A percentile compares a stretch with the other conserved stretches of the same genome.
These are phyloP conservation scores for Acanthococcus lagerstroemiae DNA, from an alignment of 2,888 invertebrate genomes.

Conservation along the genomic window DNA sequence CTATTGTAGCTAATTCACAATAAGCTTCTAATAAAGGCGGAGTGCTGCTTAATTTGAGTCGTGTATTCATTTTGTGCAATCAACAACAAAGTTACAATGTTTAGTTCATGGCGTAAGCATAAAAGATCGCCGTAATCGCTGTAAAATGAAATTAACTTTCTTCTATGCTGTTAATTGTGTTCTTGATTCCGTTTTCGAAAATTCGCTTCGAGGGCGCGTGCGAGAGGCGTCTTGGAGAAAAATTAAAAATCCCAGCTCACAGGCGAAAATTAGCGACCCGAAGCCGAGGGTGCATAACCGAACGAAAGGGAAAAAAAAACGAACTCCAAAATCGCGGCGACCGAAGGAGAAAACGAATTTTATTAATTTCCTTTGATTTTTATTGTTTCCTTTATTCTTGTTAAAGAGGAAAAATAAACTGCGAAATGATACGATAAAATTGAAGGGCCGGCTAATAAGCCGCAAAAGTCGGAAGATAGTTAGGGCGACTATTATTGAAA, in stretches of 20 bases:
- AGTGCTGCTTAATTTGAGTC: slow-evolving; percentile 30
- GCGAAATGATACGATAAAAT: slow-evolving; percentile 17
- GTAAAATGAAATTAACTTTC: slow-evolving; percentile 28
- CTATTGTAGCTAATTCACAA: slow-evolving; percentile 31
- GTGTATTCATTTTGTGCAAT: slow-evolving; percentile 30
- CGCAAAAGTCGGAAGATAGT: slow-evolving; percentile 25
- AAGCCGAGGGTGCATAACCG: neutral
- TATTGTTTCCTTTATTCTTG: slow-evolving; percentile 26
- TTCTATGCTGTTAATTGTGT: slow-evolving; percentile 25
- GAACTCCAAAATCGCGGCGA: no score
- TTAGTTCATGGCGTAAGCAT: slow-evolving; percentile 25
- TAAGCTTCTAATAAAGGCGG: slow-evolving; percentile 30
- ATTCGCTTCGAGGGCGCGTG: neutral
- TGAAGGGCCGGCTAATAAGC: slow-evolving; percentile 25
- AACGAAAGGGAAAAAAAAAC: neutral
- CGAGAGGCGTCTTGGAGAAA: no score
- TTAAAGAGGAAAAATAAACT: slow-evolving; percentile 20
- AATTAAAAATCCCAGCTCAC: neutral
- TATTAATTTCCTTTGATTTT: slow-evolving; percentile 26
- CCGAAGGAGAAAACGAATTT: slow-evolving; percentile 5
- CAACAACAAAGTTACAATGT: slow-evolving; percentile 28
- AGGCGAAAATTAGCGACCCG: neutral
- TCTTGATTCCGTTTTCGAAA: slow-evolving; percentile 20
- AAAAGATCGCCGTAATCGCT: slow-evolving; percentile 28
- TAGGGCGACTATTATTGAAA: slow-evolving; percentile 27